These are phyloP conservation scores for Echinops telfairi DNA, from an alignment of 2,113 vertebrate species.

Conservation along the genomic window DNA sequence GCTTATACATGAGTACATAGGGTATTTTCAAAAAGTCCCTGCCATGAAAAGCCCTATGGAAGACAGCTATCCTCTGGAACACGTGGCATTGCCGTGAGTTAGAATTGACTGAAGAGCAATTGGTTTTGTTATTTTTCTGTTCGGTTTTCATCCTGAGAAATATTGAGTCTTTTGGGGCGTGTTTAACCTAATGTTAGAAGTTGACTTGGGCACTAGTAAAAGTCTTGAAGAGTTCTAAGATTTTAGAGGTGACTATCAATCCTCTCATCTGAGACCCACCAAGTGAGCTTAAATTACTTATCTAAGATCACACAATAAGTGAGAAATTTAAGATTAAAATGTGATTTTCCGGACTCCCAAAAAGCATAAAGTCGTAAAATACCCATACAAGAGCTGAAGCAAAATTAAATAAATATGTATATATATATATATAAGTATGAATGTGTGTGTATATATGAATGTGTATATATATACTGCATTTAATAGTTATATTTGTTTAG, in stretches of 20 bases:
- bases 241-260: background rate
- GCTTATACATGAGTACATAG: no score
- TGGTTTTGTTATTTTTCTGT: background rate
- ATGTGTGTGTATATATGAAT: background rate
- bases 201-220: background rate
- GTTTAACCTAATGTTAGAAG: background rate
- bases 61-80: background rate
- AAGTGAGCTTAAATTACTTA: background rate
- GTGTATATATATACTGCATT: no score
- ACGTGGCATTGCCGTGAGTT: background rate
- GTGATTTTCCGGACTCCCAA: background rate
- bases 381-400: background rate
- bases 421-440: background rate
- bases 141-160: background rate
- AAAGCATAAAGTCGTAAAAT: slow-evolving; percentile 52
- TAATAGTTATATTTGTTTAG: background rate
- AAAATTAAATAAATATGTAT: background rate
- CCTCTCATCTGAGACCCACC: background rate
- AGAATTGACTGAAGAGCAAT: background rate
- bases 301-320: background rate
- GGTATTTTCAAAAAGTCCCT: no score
- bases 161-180: no score
- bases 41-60: background rate
- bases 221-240: background rate
- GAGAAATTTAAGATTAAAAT: slow-evolving; percentile 5